Evolutionary conservation across 2,113 vertebrate species (phyloP), one percentile per base, ranked within the genome.

Genomic region (Donacobius atricapilla): DNA sequence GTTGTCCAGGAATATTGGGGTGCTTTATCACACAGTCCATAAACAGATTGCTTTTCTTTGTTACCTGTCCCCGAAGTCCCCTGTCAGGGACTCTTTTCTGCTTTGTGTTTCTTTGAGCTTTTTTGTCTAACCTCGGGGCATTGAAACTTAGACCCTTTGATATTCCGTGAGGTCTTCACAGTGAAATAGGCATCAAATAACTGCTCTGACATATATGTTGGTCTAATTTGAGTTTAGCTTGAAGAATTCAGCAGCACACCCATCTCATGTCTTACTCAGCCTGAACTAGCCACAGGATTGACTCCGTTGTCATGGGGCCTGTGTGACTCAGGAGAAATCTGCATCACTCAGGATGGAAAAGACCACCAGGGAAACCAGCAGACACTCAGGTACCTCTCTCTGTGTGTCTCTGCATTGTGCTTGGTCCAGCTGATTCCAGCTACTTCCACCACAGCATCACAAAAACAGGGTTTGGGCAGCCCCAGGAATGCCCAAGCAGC

Each of bases 51-150:
- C 58, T 85, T 90, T 83, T 70, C 75, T 75, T 63, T 77, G 30
- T 66, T 88, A 90, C 82, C 71, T 86, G 50, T 86, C 90, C 87
- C 92, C 0, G 0, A 90, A 93, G 75, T 83, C 35, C 56, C 77
- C 93, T 90, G 58, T 71, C 92, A 92, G 47, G 18, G 42, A 77
- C 83, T 42, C 63, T 91, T 93, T 90, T 83, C 79, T 88, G 58
- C 75, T 70, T 85, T 80, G 30, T 70, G 42, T 56, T 91, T 85
- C 83, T 89, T 91, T 90, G 88, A 96, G 92, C 70, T 85, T 89
- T 95, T 95, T 92, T 93, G 93, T 93, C 75, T 95, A 83, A 96
- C 90, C 93, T 96, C 75, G 48, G 89, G 91, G 87, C 90, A 93
- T 28, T 51, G 79, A 63, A 92, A 92, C 56, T 86, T 73, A 54